Evolutionary conservation across 2,113 vertebrate genomes (phyloP), one percentile per base, ranked within the genome.

Genomic region (Speoplatyrhinus poulsoni): DNA sequence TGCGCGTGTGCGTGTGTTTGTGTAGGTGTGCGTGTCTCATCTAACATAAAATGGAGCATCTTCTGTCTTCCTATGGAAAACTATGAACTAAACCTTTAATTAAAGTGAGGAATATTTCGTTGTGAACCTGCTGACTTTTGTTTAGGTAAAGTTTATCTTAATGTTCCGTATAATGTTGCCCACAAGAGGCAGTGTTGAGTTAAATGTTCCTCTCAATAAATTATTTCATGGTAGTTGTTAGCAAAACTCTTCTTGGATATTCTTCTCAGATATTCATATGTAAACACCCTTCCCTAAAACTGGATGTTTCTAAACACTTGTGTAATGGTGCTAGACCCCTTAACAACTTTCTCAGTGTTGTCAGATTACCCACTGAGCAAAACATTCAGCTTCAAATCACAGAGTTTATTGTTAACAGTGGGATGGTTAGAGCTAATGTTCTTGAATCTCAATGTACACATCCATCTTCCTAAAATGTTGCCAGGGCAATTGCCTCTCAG

Each of bases 401-500:
- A 79, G 72, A 85, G 77, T 77, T 83, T 85, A 85, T 62, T 76
- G 80, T 77, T 75, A 72, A 81, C 70, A 69, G 70, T 13, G 70
- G 54, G 58, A 65, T 75, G 81, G 80, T 86, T 67, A 74, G 77
- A 73, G 67, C 69, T 64, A 78, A 70, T 72, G 62, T 5, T 26
- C 78, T 64, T 33, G 67, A 53, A 70, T 86, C 75, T 77, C 53
- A 75, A 75, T 72, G 68, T 50, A 66, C 62, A 76, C 66, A 85
- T 83, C 70, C 72, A 83, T 86, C 80, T 79, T 75, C 55, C 70
- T 77, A 82, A 85, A 76, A 56, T 69, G 72, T 81, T 77, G 75
- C 54, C 83, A 75, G 33, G 70, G 73, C 77, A 82, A 77, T 77
- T 86, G 79, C 65, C 59, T 70, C 15, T 15, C 19, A 76, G 67